Conservation (phyloP, 2,797 vertebrate genomes). For the Peromyscus attwateri region DNA sequence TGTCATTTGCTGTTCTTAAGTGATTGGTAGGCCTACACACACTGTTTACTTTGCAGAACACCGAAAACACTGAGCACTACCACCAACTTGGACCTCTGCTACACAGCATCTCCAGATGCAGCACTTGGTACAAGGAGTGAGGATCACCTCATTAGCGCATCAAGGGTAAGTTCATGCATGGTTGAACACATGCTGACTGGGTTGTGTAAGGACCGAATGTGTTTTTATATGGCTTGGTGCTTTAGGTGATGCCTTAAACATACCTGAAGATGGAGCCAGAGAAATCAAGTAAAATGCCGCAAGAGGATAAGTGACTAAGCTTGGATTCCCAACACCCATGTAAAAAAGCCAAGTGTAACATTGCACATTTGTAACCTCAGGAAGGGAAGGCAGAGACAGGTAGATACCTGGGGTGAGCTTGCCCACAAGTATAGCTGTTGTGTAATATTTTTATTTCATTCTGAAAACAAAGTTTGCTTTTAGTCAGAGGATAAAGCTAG, state of each 20-base stretch:
- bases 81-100: accelerated
- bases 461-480: no score
- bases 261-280: not conserved
- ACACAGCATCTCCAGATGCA: not conserved
- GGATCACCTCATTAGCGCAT: not conserved
- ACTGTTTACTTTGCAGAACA: not conserved
- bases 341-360: not conserved
- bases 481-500: no score
- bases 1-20: not conserved
- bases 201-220: accelerated
- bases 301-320: no score
- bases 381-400: not conserved
- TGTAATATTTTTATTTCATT: no score
- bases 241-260: not conserved
- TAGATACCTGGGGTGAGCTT: not conserved
- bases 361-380: not conserved
- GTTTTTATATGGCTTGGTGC: not conserved
- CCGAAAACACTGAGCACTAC: not conserved
- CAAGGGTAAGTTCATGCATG: no score
- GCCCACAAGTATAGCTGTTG: no score
- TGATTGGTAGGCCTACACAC: not conserved
- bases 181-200: not conserved
- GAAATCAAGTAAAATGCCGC: not conserved
- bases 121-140: accelerated
- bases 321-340: not conserved